These are phyloP conservation scores for Lycorma delicatula DNA, from an alignment of 1,140 invertebrate genomes.

Conservation along the genomic window DNA sequence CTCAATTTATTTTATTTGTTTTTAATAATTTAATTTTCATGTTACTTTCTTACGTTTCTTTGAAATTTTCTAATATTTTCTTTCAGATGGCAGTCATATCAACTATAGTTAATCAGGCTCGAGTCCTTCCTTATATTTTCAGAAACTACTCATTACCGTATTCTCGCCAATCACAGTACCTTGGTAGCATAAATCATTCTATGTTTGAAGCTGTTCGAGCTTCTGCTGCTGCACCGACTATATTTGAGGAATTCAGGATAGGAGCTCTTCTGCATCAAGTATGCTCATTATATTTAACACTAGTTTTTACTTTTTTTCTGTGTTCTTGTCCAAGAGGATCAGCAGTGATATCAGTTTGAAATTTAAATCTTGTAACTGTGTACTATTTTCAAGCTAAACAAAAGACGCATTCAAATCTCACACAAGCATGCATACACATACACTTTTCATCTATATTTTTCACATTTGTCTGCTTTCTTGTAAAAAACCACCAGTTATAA, in stretches of 20 bases:
- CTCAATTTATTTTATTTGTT: not conserved
- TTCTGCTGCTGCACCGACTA: slow-evolving; percentile 85
- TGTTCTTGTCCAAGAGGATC: no score
- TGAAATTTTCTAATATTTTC: no score
- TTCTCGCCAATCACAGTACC: slow-evolving; percentile 64
- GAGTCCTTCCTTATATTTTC: slow-evolving; percentile 80
- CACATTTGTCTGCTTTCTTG: no score
- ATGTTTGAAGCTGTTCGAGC: slow-evolving; percentile 86
- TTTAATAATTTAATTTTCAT: not conserved
- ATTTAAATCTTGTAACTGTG: no score
- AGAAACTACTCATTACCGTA: slow-evolving; percentile 79
- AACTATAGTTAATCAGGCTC: slow-evolving; percentile 68
- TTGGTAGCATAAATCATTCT: slow-evolving; percentile 60
- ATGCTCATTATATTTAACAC: no score
- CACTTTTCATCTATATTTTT: no score
- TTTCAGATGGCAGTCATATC: slow-evolving; percentile 66
- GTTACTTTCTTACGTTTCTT: not conserved
- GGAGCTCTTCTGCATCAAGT: slow-evolving; percentile 73
- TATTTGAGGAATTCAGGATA: slow-evolving; percentile 79
- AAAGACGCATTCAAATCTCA: no score
- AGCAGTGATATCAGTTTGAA: no score
- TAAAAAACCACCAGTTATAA: no score
- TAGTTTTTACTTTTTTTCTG: no score
- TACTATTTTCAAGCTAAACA: no score
- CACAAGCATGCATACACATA: no score